Base-by-base conservation (phyloP, 2,888 invertebrate species). In the Romanomermis culicivorax region DNA sequence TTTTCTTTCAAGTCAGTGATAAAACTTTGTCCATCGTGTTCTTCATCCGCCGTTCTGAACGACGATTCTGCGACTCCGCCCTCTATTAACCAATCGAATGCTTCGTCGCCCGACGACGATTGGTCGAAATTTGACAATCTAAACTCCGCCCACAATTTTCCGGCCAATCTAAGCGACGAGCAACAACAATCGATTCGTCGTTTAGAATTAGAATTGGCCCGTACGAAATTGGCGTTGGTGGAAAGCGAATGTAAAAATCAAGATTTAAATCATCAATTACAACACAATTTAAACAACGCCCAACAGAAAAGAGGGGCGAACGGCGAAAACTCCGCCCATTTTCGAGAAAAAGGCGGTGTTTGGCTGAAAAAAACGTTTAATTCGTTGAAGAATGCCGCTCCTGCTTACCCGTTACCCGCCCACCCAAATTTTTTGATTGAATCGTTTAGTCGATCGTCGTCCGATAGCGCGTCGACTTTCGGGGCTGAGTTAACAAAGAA, bases 161-260 rank as follows among this genome's bases (percentile, higher is more conserved):
- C 23, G 4, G 42, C 7, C 7, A n/a, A 7, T 30, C 23, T 52
- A 20, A 3, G 26, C 20, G 48, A 7, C 50, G 55, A 53, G 26
- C 55, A 55, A 27, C 36, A 36, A 17, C 36, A 36, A 36, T 17
- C 7, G 60, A 80, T 88, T 52, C 77, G 87, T 2, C 89, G 88
- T 68, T 73, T 97, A 23, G 97, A 97, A 70, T 74, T 93, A 57
- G 93, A 97, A 67, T 73, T 97, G 61, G 97, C 95, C 1, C 86
- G 89, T 69, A 88, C 93, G 0, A 97, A 97, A 71, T 74, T 97
- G 60, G 89, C 88, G 0, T 82, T 93, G 61, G 97, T 95, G 2
- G 91, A 97, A 72, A 85, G 89, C 1, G 86, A 93, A 73, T 93
- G 93, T 74, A 80, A 82, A 68, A 89, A 87, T 71, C 91, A 91